Evolutionary conservation across 2,113 vertebrate genomes (phyloP).

Genomic region (Phycodurus eques): DNA sequence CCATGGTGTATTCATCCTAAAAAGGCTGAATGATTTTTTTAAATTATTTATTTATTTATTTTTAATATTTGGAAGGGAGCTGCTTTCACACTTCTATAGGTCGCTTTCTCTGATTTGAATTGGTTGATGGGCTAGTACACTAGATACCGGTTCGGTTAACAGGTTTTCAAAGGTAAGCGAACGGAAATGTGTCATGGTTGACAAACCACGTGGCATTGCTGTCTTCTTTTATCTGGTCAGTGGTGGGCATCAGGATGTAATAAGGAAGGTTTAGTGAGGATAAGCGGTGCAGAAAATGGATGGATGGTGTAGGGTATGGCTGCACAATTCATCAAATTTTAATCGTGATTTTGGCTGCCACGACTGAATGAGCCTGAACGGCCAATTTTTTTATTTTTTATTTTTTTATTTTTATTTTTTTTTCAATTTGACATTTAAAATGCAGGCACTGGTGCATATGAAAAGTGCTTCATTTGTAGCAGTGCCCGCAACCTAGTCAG

Average conservation of each 20-base stretch:
- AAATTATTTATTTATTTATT: too few species aligned
- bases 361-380: too few species aligned
- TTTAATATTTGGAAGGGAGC: too few species aligned
- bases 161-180: background rate
- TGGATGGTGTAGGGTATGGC: background rate
- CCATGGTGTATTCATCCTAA: background rate
- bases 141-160: background rate
- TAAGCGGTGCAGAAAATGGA: too few species aligned
- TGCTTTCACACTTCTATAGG: background rate
- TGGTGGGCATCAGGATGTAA: background rate
- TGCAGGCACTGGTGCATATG: too few species aligned
- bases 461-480: too few species aligned
- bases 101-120: background rate
- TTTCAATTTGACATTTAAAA: too few species aligned
- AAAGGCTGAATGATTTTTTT: background rate
- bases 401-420: too few species aligned
- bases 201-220: background rate
- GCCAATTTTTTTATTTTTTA: too few species aligned
- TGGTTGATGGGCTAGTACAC: background rate
- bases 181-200: background rate
- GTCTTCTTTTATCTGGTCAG: background rate
- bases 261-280: background rate
- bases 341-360: too few species aligned
- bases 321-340: too few species aligned
- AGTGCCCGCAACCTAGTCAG: too few species aligned